These are phyloP conservation scores for Dendrocincla fuliginosa DNA, from an alignment of 2,797 vertebrate species.

Conservation along the genomic window DNA sequence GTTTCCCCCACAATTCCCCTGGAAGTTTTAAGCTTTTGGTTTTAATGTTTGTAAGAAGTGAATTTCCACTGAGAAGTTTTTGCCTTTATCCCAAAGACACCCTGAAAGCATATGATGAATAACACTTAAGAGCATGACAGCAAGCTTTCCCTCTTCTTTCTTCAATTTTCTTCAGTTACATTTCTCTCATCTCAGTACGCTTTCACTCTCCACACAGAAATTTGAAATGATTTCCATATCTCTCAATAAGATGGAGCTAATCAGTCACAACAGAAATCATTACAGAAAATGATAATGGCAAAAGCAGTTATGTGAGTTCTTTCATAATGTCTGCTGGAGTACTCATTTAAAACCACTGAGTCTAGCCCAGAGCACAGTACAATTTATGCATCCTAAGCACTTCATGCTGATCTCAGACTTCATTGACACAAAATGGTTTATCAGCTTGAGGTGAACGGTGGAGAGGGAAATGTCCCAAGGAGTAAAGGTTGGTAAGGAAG, in stretches of 20 bases:
- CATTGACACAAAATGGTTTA: background rate
- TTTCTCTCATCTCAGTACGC: background rate
- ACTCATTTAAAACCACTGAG: slow-evolving; percentile 19
- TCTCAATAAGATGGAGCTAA: slow-evolving; percentile 1
- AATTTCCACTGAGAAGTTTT: background rate
- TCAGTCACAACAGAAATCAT: background rate
- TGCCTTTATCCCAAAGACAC: background rate
- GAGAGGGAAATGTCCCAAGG: background rate
- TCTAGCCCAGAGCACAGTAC: background rate
- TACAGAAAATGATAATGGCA: slow-evolving; percentile 5
- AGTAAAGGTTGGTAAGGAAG: background rate
- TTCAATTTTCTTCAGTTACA: background rate
- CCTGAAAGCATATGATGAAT: background rate
- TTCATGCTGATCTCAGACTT: background rate
- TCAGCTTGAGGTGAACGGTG: background rate
- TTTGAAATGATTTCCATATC: background rate
- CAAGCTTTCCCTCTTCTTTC: background rate
- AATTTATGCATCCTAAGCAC: background rate
- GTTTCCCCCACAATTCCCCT: background rate
- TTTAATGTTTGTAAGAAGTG: background rate
- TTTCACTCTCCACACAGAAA: background rate
- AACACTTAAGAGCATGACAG: background rate
- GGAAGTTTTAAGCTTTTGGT: background rate
- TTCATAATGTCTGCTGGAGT: slow-evolving; percentile 1
- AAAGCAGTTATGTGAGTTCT: slow-evolving; percentile 5